phyloP scores from a whole-genome alignment of 2,888 invertebrate genomes.

The Idaea biselata region DNA sequence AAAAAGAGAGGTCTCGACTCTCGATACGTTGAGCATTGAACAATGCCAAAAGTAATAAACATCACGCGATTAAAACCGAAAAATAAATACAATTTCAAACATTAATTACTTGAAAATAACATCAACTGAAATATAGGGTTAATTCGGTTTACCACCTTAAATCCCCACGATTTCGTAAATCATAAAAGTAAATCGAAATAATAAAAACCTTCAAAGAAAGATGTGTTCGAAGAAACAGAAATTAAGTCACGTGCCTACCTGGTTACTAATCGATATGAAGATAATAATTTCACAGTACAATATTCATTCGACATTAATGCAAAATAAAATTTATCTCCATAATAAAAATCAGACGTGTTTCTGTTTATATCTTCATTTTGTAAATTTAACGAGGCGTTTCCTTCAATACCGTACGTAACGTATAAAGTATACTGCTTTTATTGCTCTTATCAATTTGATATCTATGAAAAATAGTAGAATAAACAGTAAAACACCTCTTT shows the following conservation, averaged over 20 bases:
- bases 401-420: slow-evolving; percentile 40
- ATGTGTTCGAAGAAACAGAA: neutral
- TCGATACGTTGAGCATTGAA: too few species aligned
- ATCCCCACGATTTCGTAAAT: too few species aligned
- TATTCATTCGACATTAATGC: slow-evolving; percentile 41
- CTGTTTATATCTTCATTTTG: slow-evolving; percentile 51
- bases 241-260: slow-evolving; percentile 6
- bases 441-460: slow-evolving; percentile 46
- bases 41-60: too few species aligned
- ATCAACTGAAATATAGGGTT: too few species aligned
- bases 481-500: slow-evolving; percentile 38
- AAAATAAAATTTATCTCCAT: slow-evolving; percentile 45
- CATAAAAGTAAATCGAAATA: too few species aligned
- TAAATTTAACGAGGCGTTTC: slow-evolving; percentile 50
- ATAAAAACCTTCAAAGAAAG: too few species aligned
- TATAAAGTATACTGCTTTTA: slow-evolving; percentile 44
- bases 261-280: slow-evolving; percentile 1
- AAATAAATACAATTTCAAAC: too few species aligned
- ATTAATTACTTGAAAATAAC: neutral
- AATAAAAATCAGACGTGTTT: slow-evolving; percentile 30
- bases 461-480: slow-evolving; percentile 40
- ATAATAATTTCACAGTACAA: slow-evolving; percentile 20
- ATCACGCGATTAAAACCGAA: too few species aligned
- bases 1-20: too few species aligned
- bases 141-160: too few species aligned